A percentile compares a stretch with the other conserved stretches of the same genome.
Conservation (phyloP, 2,797 vertebrate species). For the Enteromius viviparus region DNA sequence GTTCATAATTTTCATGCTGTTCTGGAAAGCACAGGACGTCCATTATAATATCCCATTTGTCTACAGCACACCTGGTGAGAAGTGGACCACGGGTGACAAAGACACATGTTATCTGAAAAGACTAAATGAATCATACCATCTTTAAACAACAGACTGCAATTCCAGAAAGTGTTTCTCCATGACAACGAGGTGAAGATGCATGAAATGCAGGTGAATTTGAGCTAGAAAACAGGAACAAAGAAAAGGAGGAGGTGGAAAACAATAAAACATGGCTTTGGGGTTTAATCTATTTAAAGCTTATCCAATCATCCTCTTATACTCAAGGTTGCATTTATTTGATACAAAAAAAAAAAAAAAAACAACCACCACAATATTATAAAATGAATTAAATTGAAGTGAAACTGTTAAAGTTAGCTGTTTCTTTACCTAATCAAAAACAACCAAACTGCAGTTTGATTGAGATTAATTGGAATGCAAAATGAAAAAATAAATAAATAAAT, state of each 20-base stretch:
- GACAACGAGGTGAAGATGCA: slow-evolving; percentile 20
- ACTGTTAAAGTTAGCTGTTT: too few relatives aligned
- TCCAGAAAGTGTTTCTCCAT: slow-evolving; percentile 5
- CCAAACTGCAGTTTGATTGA: too few relatives aligned
- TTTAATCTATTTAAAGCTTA: background rate
- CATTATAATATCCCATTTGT: slow-evolving; percentile 23
- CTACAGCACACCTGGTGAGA: slow-evolving; percentile 5
- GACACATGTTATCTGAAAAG: background rate
- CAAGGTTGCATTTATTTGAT: background rate
- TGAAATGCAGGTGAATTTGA: background rate
- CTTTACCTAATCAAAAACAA: too few relatives aligned
- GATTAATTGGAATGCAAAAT: too few relatives aligned
- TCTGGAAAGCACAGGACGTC: background rate
- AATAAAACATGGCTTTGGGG: background rate
- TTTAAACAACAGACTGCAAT: background rate
- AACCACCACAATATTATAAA: too few relatives aligned
- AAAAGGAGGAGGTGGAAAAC: background rate
- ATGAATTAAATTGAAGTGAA: too few relatives aligned
- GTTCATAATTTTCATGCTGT: background rate
- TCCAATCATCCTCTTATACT: background rate
- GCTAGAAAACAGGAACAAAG: background rate
- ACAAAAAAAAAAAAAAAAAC: too few relatives aligned
- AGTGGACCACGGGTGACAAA: slow-evolving; percentile 16
- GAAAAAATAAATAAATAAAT: too few relatives aligned
- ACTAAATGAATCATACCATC: background rate